Conservation (phyloP, 30 jellyfish, hydroid and myxozoan genomes). For the Catostylus mosaicus region DNA sequence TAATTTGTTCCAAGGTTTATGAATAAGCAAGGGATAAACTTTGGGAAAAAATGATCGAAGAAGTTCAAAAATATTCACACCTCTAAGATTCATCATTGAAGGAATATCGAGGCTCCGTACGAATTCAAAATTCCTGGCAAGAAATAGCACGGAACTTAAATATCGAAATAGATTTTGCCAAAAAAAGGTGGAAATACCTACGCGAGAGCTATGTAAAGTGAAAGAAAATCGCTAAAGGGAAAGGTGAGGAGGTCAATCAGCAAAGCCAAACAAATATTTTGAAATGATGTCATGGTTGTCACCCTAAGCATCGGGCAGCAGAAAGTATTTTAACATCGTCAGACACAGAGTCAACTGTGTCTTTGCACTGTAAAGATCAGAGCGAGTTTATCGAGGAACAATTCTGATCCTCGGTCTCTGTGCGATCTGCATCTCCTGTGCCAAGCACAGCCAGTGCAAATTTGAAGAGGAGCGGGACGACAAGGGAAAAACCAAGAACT, state of each 20-base stretch:
- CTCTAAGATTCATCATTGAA: background rate
- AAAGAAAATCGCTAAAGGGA: background rate
- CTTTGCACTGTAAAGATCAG: background rate
- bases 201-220: background rate
- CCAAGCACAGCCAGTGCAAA: background rate
- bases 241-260: background rate
- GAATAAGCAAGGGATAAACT: too few relatives aligned
- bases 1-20: too few relatives aligned
- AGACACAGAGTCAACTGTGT: background rate
- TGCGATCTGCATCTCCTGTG: background rate
- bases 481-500: background rate
- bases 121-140: constrained; percentile 3
- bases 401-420: background rate
- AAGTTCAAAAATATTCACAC: background rate
- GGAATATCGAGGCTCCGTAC: background rate
- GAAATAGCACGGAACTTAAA: constrained; percentile 12
- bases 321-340: background rate
- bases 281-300: constrained; percentile 14
- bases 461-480: background rate
- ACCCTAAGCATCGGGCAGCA: constrained; percentile 24
- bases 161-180: background rate
- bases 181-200: constrained; percentile 9
- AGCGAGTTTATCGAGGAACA: background rate
- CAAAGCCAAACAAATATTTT: background rate
- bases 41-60: too few relatives aligned